Evolutionary conservation across 2,797 vertebrate genomes (phyloP), one percentile per base, ranked within the genome.

Genomic region (Capromys pilorides): DNA sequence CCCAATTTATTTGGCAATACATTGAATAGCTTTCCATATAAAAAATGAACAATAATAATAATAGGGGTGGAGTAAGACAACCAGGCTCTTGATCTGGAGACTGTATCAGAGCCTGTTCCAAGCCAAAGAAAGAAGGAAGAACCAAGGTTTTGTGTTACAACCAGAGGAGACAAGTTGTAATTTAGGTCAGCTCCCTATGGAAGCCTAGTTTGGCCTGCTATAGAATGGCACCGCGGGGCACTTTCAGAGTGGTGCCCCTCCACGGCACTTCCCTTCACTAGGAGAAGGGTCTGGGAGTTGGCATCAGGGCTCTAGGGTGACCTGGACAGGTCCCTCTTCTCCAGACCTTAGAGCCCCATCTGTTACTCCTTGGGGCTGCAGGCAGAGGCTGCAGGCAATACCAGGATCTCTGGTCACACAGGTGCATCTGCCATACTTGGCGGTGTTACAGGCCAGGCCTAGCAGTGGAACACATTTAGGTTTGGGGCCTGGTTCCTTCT

Each of bases 71-170:
- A 31, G 6, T 18, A 59, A 59, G n/a, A 73, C 77, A 84, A 51
- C 66, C 26, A 16, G n/a, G n/a, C 39, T 39, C 45, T 39, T 69
- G 33, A 14, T 82, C 78, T 69, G 67, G 73, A 51, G 61, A 39
- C 36, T n/a, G 36, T 69, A 91, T 69, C 71, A 45, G 71, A 90
- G 64, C 69, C 51, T 83, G 67, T 66, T 73, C 64, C 51, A 78
- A 94, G 59, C 87, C 66, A 69, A 78, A 78, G 88, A n/a, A 18
- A 61, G 78, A 90, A 62, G 57, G 77, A 71, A 93, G 12, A 77
- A 33, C 67, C 69, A 24, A 49, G 33, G 54, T 73, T 92, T 79
- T 93, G 71, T 91, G 66, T 91, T 86, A 86, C 80, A 4, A 66
- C 75, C 18, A 19, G 14, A 92, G 51, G 59, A 57, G 26, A 66